phyloP scores from a whole-genome alignment of 1,140 invertebrate genomes.

The Stegodyphus mimosarum region DNA sequence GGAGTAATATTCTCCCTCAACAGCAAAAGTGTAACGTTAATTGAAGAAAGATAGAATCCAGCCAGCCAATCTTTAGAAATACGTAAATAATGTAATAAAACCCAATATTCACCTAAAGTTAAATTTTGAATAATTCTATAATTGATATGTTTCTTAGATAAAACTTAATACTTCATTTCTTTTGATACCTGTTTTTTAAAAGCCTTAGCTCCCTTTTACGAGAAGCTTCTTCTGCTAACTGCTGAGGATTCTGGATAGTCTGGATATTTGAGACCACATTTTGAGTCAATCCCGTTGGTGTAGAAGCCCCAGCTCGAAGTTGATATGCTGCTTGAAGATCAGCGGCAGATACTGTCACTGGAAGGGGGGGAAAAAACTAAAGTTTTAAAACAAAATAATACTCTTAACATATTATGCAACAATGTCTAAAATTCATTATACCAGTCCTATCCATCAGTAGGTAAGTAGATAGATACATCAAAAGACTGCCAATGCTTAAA shows the following conservation, averaged over 20 bases:
- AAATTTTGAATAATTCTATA: no score
- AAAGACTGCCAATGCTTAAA: no score
- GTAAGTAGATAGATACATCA: no score
- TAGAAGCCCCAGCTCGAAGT: conserved; percentile 66
- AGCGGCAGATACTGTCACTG: conserved; percentile 67
- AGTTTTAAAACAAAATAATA: not conserved
- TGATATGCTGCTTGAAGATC: conserved; percentile 71
- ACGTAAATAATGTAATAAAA: no score
- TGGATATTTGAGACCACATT: conserved; percentile 68
- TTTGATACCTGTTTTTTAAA: conserved; percentile 86
- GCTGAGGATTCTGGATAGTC: conserved; percentile 62
- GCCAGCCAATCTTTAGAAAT: no score
- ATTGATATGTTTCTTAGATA: no score
- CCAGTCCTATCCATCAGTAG: no score
- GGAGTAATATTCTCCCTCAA: no score
- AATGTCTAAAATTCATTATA: not conserved
- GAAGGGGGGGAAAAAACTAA: not conserved
- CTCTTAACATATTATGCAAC: not conserved
- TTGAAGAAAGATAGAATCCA: no score
- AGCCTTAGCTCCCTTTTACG: conserved; percentile 93
- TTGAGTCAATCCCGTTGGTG: conserved; percentile 68
- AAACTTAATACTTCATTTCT: not conserved
- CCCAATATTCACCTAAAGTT: no score
- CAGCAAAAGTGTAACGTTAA: no score
- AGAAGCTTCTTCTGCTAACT: conserved; percentile 78